Base-by-base conservation (phyloP, 2,888 invertebrate species). In the Tromatobia lineatoria region DNA sequence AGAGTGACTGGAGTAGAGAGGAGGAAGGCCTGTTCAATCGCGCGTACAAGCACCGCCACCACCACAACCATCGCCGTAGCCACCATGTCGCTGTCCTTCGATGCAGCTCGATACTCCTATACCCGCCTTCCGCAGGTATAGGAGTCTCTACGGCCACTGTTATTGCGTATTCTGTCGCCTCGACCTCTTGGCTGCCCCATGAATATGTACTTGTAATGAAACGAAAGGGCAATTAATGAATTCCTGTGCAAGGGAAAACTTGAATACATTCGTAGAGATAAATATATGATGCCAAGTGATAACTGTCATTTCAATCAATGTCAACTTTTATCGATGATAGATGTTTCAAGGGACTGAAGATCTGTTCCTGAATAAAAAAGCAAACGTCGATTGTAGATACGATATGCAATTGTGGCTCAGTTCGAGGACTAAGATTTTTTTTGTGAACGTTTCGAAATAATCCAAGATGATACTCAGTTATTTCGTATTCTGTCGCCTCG, bases 1-100 rank as follows among this genome's bases (percentile, higher is more conserved):
- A 20, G 70, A 47, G 70, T 54, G 86, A 71, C 61, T 59, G 79
- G 57, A 66, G 80, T 52, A 67, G 78, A 73, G 77, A 69, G 77
- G 75, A 64, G 80, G 64, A 73, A 80, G 70, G 67, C 77, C 47
- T 64, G 85, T 74, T 76, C 79, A 74, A 80, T 80, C 76, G 83
- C 69, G 86, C 81, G 70, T 79, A 73, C 59, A 47, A 73, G 69
- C 74, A 59, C 67, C 59, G 71, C 79, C 54, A 77, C 59, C 54
- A 61, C 73, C 11, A 73, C 71, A 6, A 59, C 18, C 42, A 47
- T 45, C 59, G 25, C 57, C 69, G 57, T 67, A 67, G 54, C 69
- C 77, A 67, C 29, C 76, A 67, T 66, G 59, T 23, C 20, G 50
- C 70, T 20, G 69, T 78, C 59, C 70, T 70, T 78, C 47, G n/a